phyloP scores from a whole-genome alignment of 1,140 invertebrate species.

The Drosophila murphyi region DNA sequence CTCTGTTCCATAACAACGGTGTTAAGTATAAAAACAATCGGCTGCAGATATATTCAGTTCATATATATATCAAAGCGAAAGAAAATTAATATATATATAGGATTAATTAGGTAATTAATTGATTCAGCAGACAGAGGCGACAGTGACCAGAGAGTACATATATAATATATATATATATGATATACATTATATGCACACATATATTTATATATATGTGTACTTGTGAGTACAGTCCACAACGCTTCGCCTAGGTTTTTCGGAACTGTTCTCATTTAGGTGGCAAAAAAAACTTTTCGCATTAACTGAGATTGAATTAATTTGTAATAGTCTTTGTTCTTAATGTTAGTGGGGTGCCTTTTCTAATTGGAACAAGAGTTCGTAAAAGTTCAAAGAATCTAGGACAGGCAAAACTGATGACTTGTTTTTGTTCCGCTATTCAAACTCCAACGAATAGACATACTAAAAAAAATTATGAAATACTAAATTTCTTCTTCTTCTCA shows the following conservation, averaged over 20 bases:
- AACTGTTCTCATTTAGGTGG: no score
- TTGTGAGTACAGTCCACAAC: no score
- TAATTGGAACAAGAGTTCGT: conserved; percentile 64
- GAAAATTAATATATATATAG: not conserved
- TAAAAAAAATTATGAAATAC: conserved; percentile 9
- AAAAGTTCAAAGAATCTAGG: conserved; percentile 36
- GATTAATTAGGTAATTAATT: no score
- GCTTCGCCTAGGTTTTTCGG: no score
- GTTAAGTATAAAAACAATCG: not conserved
- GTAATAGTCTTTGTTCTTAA: conserved; percentile 27
- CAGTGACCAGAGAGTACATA: not conserved
- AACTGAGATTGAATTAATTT: conserved; percentile 53
- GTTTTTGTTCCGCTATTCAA: conserved; percentile 6
- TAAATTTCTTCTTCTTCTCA: not conserved
- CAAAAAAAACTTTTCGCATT: conserved; percentile 64
- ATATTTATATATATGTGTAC: no score
- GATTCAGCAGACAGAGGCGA: no score
- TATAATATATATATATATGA: not conserved
- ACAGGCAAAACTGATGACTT: conserved; percentile 8
- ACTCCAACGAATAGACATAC: conserved; percentile 1
- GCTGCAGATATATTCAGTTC: no score
- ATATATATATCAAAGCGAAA: not conserved
- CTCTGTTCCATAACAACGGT: not conserved
- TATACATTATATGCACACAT: no score
- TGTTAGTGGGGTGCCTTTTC: conserved; percentile 44